phyloP scores from a whole-genome alignment of 2,113 vertebrate species.

The Pimephales promelas region DNA sequence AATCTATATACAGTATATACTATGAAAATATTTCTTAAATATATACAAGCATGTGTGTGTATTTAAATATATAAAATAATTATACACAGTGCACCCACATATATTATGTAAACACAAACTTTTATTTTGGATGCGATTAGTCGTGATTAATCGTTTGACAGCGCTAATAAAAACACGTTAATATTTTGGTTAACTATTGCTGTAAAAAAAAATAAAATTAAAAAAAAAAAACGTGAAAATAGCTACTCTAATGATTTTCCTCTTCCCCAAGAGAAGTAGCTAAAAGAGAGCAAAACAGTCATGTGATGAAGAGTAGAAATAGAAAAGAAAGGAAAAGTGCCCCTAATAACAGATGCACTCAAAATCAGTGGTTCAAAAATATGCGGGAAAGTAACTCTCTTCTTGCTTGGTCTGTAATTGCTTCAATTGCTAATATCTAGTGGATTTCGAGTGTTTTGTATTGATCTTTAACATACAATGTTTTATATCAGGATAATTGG shows the following conservation, averaged over 20 bases:
- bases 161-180: neutral
- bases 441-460: neutral
- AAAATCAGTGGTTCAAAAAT: constrained; percentile 4
- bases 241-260: neutral
- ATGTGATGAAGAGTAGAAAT: neutral
- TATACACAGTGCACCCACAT: too few relatives aligned
- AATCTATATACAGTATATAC: too few relatives aligned
- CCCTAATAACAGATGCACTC: neutral
- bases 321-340: neutral
- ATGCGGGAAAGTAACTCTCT: neutral
- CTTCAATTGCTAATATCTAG: neutral
- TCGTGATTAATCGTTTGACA: too few relatives aligned
- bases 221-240: too few relatives aligned
- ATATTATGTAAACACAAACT: too few relatives aligned
- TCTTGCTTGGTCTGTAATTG: neutral
- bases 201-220: neutral
- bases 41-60: too few relatives aligned
- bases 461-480: neutral
- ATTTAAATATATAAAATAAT: too few relatives aligned
- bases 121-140: too few relatives aligned
- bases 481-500: constrained; percentile 6
- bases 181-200: neutral
- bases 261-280: neutral
- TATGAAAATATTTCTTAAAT: too few relatives aligned
- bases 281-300: neutral